Evolutionary conservation across 2,113 vertebrate species (phyloP), one percentile per base, ranked within the genome.

Genomic region (Ardeotis arabs): DNA sequence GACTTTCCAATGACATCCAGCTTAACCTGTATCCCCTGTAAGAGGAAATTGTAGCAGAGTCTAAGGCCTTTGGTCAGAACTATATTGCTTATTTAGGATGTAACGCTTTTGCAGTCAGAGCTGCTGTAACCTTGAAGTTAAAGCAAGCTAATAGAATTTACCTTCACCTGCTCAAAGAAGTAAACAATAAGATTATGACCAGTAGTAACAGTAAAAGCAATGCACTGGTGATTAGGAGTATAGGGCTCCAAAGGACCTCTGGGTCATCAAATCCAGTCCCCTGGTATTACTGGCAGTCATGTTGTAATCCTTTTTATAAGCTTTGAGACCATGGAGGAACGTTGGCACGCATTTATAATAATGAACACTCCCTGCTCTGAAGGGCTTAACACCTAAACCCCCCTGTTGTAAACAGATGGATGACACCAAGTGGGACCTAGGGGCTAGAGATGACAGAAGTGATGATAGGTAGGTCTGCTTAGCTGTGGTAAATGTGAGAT

Each of bases 1-100:
- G 94, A 89, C 86, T 91, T 96, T 87, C 62, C 89, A 96, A 74
- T 84, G 96, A 92, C 96, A 95, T 95, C 77, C 24, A 89, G 55
- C 70, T 89, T 68, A 93, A 92, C 58, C 33, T 75, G 35, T 77
- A 75, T 83, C 49, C 17, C 69, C 8, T 29, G 64, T 64, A 58
- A 94, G 77, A 96, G 28, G 55, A 92, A 92, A 90, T 87, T 1
- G 2, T 37, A 95, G 50, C 31, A 93, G 64, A 62, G 58, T 87
- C 33, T 82, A 79, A 91, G 31, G 62, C 27, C 58, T 82, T 93
- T 79, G 84, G 74, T 95, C 58, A 82, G 90, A 92, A 69, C 31
- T 58, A 28, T 39, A 60, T 76, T 87, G 84, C 41, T 82, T 89
- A 83, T 89, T 96, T 95, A 79, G 80, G 41, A 59, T 58, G 23